phyloP scores from a whole-genome alignment of 2,888 invertebrate genomes.

The Diarsia rubi region DNA sequence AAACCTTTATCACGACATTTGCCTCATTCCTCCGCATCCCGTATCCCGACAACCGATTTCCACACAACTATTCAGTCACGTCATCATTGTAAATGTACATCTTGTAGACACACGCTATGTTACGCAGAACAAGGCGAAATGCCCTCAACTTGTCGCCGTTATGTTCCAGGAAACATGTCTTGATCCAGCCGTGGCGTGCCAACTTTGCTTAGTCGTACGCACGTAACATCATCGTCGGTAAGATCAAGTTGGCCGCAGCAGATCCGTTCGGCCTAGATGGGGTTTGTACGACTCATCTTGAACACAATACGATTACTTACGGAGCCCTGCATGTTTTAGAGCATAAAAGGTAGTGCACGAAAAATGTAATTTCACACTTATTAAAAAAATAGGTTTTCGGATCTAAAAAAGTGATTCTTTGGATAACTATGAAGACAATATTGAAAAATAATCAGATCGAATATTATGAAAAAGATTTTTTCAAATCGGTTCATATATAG shows the following conservation, averaged over 20 bases:
- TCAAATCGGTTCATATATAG: too few relatives aligned
- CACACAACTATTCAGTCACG: background rate
- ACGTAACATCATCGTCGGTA: background rate
- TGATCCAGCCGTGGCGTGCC: constrained; percentile 29
- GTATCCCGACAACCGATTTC: too few relatives aligned
- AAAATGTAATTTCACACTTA: too few relatives aligned
- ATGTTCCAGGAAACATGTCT: constrained; percentile 27
- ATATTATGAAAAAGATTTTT: too few relatives aligned
- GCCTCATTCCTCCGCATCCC: too few relatives aligned
- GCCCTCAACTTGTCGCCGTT: constrained; percentile 31
- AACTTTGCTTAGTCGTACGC: constrained; percentile 18
- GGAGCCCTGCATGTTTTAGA: too few relatives aligned
- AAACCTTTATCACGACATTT: too few relatives aligned
- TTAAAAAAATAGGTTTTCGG: too few relatives aligned
- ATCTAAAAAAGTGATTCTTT: too few relatives aligned
- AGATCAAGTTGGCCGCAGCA: background rate
- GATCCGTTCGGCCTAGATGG: background rate
- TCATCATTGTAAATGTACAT: constrained; percentile 7
- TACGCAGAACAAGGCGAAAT: constrained; percentile 32
- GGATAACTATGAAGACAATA: too few relatives aligned
- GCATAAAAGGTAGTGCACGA: too few relatives aligned
- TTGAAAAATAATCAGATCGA: too few relatives aligned
- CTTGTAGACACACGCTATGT: constrained; percentile 6
- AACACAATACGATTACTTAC: background rate
- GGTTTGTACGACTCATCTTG: background rate